A percentile compares a stretch with the other conserved stretches of the same genome.
These are phyloP conservation scores for Formica selysi DNA, from an alignment of 1,140 invertebrate species.

Conservation along the genomic window DNA sequence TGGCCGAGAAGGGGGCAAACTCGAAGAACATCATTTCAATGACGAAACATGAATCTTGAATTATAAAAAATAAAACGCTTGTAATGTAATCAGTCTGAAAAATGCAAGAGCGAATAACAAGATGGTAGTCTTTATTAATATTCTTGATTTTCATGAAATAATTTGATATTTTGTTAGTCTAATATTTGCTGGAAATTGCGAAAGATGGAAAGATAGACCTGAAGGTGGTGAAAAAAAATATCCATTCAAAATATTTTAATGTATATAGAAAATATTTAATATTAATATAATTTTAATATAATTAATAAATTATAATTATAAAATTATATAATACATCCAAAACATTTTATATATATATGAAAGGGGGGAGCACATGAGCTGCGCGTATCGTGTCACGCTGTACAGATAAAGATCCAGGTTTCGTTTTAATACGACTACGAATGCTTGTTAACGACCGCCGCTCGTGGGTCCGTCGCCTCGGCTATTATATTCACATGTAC, in stretches of 20 bases:
- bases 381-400: slow-evolving; percentile 77
- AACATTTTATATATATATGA: not conserved
- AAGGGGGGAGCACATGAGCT: slow-evolving; percentile 62
- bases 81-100: not conserved
- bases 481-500: slow-evolving; percentile 63
- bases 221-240: not conserved
- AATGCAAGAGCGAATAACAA: not conserved
- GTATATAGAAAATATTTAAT: too few relatives aligned
- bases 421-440: slow-evolving; percentile 71
- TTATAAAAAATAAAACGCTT: slow-evolving; percentile 13
- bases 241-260: too few relatives aligned
- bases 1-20: not conserved
- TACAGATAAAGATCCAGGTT: slow-evolving; percentile 79
- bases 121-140: not conserved
- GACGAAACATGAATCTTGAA: not conserved
- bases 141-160: not conserved
- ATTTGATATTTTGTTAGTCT: slow-evolving; percentile 7
- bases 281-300: too few relatives aligned
- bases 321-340: too few relatives aligned
- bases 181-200: slow-evolving; percentile 17
- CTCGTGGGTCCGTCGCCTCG: slow-evolving; percentile 63
- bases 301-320: too few relatives aligned
- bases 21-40: not conserved
- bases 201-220: not conserved
- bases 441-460: slow-evolving; percentile 69